phyloP scores from a whole-genome alignment of 2,113 vertebrate species.

The Pachypanchax playfairii region DNA sequence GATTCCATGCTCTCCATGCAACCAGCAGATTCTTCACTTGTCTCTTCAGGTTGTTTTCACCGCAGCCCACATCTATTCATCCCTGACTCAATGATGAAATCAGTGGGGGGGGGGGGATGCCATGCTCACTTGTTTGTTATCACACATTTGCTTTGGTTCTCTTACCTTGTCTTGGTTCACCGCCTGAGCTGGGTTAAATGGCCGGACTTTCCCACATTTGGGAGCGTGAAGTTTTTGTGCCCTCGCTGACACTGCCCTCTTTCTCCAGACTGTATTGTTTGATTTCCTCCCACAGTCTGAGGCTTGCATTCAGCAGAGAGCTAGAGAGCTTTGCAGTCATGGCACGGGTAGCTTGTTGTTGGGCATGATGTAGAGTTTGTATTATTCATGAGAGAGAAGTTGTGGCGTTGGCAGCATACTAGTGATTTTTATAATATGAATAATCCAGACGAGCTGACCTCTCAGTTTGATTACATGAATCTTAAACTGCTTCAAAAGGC shows the following conservation, averaged over 20 bases:
- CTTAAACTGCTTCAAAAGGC: background rate
- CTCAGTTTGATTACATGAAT: slow-evolving; percentile 1
- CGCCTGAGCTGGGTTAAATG: slow-evolving; percentile 45
- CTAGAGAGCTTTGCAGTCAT: slow-evolving; percentile 68
- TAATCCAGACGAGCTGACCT: slow-evolving; percentile 30
- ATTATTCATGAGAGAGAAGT: slow-evolving; percentile 57
- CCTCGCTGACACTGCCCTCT: slow-evolving; percentile 39
- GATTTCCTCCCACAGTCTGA: slow-evolving; percentile 61
- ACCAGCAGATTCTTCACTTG: slow-evolving; percentile 6
- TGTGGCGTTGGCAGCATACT: slow-evolving; percentile 5
- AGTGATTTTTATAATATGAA: slow-evolving; percentile 37
- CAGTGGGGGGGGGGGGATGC: slow-evolving; percentile 32
- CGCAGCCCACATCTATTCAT: slow-evolving; percentile 9
- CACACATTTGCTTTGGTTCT: slow-evolving; percentile 1
- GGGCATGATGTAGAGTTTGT: slow-evolving; percentile 52
- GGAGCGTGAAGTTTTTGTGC: slow-evolving; percentile 43
- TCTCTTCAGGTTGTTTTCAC: background rate
- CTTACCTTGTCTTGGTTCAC: slow-evolving; percentile 13
- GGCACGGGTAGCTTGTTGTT: slow-evolving; percentile 64
- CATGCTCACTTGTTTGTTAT: slow-evolving; percentile 45
- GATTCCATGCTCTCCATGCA: background rate
- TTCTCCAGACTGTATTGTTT: slow-evolving; percentile 59
- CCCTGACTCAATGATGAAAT: slow-evolving; percentile 13
- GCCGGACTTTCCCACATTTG: slow-evolving; percentile 62
- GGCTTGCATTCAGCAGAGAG: slow-evolving; percentile 64